Conservation (phyloP, 2,888 invertebrate species). For the Heteromurus nitidus region DNA sequence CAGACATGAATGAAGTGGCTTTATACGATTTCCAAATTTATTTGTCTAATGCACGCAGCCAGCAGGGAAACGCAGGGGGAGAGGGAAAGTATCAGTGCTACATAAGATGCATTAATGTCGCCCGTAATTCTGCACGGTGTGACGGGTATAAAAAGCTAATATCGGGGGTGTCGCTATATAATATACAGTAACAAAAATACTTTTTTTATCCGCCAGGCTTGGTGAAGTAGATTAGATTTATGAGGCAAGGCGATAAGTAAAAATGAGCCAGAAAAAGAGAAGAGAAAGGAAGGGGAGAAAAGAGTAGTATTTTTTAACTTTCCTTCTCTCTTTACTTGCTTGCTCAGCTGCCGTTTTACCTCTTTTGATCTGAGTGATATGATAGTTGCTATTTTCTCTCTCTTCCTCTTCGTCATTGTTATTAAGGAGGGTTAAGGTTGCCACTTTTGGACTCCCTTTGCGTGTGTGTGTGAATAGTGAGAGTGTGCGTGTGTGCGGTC, state of each 20-base stretch:
- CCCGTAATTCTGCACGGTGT: too few relatives aligned
- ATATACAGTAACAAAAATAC: neutral
- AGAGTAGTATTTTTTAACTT: slow-evolving; percentile 27
- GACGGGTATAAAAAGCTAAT: neutral
- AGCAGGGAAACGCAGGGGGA: slow-evolving; percentile 22
- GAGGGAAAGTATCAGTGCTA: slow-evolving; percentile 39
- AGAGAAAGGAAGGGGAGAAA: slow-evolving; percentile 37
- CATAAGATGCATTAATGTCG: neutral
- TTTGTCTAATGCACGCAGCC: slow-evolving; percentile 55
- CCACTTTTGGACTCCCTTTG: neutral
- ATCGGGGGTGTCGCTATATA: neutral
- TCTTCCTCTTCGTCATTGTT: slow-evolving; percentile 37
- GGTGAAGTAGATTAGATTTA: slow-evolving; percentile 61
- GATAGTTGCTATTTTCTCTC: slow-evolving; percentile 55
- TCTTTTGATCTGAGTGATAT: slow-evolving; percentile 54
- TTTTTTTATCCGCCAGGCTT: slow-evolving; percentile 53
- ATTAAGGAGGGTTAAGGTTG: slow-evolving; percentile 32
- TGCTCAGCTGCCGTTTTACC: slow-evolving; percentile 41
- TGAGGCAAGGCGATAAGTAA: slow-evolving; percentile 60
- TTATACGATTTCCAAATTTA: slow-evolving; percentile 52
- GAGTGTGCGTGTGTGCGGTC: neutral
- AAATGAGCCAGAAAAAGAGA: slow-evolving; percentile 57
- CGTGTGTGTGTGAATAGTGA: slow-evolving; percentile 7
- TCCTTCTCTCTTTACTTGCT: neutral
- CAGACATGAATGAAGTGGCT: slow-evolving; percentile 40